Conservation (phyloP, 2,888 invertebrate species). For the Loripinus fragilis region DNA sequence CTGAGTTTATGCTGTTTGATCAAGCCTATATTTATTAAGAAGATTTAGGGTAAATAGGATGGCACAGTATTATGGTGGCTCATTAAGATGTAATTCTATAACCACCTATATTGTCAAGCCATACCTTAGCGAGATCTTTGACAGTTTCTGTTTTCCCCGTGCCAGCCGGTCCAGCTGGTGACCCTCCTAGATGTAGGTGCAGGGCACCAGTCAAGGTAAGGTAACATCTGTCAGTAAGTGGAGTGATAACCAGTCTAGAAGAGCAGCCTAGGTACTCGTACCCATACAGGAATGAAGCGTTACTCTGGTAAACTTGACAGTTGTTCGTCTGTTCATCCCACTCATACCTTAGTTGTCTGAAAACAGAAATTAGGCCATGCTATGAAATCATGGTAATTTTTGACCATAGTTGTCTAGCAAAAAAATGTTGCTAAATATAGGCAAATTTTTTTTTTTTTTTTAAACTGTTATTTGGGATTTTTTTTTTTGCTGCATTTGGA, state of each 20-base stretch:
- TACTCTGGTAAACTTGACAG: conserved; percentile 82
- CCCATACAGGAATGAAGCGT: conserved; percentile 82
- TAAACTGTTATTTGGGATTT: too few species aligned
- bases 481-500: too few species aligned
- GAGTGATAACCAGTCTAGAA: conserved; percentile 82
- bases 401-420: too few species aligned
- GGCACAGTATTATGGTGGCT: too few species aligned
- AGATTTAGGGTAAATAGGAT: too few species aligned
- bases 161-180: conserved; percentile 83
- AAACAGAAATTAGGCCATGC: conserved; percentile 21
- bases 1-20: too few species aligned
- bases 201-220: conserved; percentile 82
- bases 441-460: too few species aligned
- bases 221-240: conserved; percentile 82
- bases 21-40: too few species aligned
- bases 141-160: conserved; percentile 84
- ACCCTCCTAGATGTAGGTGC: conserved; percentile 82
- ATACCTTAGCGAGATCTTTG: conserved; percentile 83
- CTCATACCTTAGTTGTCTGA: conserved; percentile 82
- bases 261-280: conserved; percentile 83
- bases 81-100: too few species aligned
- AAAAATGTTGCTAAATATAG: too few species aligned
- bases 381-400: too few species aligned
- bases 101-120: too few species aligned
- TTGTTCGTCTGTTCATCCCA: conserved; percentile 83